Base-by-base conservation (phyloP, 64 coral and sea anemone genomes). In the Montipora capricornis region DNA sequence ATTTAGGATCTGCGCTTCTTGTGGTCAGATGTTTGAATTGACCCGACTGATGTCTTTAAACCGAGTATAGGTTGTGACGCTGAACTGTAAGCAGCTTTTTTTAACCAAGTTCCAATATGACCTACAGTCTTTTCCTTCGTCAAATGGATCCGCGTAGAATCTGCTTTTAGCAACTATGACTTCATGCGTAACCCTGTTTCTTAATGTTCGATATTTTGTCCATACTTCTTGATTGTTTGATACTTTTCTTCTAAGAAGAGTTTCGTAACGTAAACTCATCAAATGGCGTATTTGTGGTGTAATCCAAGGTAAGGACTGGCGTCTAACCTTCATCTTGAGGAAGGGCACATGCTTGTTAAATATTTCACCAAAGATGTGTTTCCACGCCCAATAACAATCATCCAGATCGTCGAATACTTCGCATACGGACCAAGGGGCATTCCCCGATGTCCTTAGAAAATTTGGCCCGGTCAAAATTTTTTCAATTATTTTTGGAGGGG, bases 221-320 rank as follows among this genome's bases (percentile, higher is more conserved):
- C 88, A 90, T 14, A 55, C 2, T 20, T 13, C 57, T 20, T 49
- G 51, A 78, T 90, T 59, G 29, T 90, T 75, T 17, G 26, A 77
- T 44, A 77, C 17, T 7, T 57, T 90, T n/a, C 26, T 75, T 78
- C 19, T 55, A 24, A 17, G 75, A 19, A 61, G 44, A 19, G 3
- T 37, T 77, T 77, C 79, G 24, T 78, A 67, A 24, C 88, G 17
- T 79, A 77, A 77, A 37, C 67, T 78, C 76, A 90, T 90, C 20
- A 59, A 20, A 61, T 90, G 74, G 74, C 76, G 49, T 5, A 90
- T 90, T 45, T 58, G 49, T 16, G 88, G 73, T 37, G 74, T 90
- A 59, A 79, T 50, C 88, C 88, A 90, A 17, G 88, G 88, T 44
- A 89, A 75, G 29, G 29, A 29, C 29, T 29, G 29, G 29, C 29